Base-by-base conservation (phyloP, 2,113 vertebrate genomes). In the Pelusios castaneus region DNA sequence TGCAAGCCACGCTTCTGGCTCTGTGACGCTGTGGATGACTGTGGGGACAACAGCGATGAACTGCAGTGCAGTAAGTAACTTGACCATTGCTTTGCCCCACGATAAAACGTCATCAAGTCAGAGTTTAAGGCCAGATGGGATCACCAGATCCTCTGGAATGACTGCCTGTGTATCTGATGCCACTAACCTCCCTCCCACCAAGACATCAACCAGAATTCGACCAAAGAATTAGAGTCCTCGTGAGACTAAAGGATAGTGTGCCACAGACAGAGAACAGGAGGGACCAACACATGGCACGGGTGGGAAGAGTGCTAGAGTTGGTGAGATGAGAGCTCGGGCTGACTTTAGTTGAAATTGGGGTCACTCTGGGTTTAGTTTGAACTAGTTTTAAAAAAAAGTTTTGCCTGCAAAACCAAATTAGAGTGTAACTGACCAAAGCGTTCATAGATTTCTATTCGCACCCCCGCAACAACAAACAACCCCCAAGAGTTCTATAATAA, bases 1-100 rank as follows among this genome's bases (percentile, higher is more conserved):
- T 99, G 99, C 95, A 99, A 99, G 92, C 98, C 99, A 19, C 96
- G 52, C 13, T 99, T 98, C 96, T 99, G 99, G 99, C 80, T 98
- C 34, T 99, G 99, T 1, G 99, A 99, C 10, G 97, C 97, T 0
- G 97, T 99, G 2, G 93, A 99, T 0, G 99, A 99, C 97, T 99
- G 99, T 0, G 99, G 99, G 0, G 99, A 99, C 92, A 85, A 95
- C 88, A 99, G 99, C 0, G 99, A 99, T 0, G 99, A 99, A 95
- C 77, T 87, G 73, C 90, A 97, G 31, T 99, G 99, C 92, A 97
- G 99, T 99, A 93, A 98, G 98, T 97, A 3, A 12, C 80, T 17
- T 9, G 0, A 1, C 25, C 16, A 0, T 0, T 47, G 1, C 22
- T 29, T 13, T 8, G 5, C 8, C 6, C n/a, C n/a, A 17, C 22